Evolutionary conservation across 2,113 vertebrate genomes (phyloP), one percentile per base, ranked within the genome.

Genomic region (Prunella fulvescens): DNA sequence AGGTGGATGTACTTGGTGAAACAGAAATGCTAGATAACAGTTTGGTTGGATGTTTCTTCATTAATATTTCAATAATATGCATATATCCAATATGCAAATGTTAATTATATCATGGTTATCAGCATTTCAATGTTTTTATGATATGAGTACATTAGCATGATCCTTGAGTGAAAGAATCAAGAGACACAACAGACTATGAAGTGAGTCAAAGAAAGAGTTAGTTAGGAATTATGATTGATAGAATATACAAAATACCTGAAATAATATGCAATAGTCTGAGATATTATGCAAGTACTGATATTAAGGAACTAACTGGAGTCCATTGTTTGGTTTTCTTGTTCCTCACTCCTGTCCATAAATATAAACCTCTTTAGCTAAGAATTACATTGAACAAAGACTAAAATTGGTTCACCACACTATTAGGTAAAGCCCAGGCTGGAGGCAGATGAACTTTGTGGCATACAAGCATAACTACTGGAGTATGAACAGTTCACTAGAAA

Each of bases 371-470:
- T 67, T 60, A 81, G 3, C 6, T 47, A 57, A 81, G 26, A 47
- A n/a, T 56, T 72, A 44, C 0, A 0, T 25, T 23, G 11, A 15
- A 31, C 8, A 15, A 86, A 65, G 1, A 0, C 11, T 24, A 72
- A 44, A 86, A 56, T 13, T 47, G 2, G 6, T 37, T 90, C 40
- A 48, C 7, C 10, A 61, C 28, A 25, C 3, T 67, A 10, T 9
- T 40, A 22, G 9, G 11, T 47, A 76, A 80, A 54, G 11, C 5
- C 16, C 24, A 51, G 10, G 5, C 2, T 86, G 13, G 7, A 72
- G 7, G 22, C 6, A 77, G 20, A 50, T 39, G 1, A 42, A 40
- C 84, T 91, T 61, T 92, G 39, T 54, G 18, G 8, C 12, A 44
- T 47, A 10, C 2, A 56, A 5, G 2, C 13, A 2, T 35, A 61